Percentiles rank a stretch among this genome's conserved stretches.
Evolutionary conservation across 2,797 vertebrate species (phyloP).

Genomic region (Lagocephalus sceleratus): DNA sequence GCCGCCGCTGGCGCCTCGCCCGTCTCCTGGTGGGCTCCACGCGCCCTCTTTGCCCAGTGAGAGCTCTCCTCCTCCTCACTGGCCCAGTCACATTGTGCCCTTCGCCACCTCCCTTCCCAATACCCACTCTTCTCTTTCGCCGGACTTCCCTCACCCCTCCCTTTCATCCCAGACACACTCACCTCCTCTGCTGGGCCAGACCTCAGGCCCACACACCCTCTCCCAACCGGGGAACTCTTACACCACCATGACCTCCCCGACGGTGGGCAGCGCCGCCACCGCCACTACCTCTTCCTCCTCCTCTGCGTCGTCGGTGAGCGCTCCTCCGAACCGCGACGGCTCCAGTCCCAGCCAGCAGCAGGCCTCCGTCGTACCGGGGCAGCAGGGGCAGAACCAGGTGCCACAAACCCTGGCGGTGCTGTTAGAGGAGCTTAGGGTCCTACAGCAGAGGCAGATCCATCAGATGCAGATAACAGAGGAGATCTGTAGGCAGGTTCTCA

Average conservation of each 20-base stretch:
- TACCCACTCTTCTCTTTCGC: slow-evolving; percentile 80
- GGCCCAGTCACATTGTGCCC: slow-evolving; percentile 74
- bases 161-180: slow-evolving; percentile 78
- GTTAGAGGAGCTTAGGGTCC: slow-evolving; percentile 86
- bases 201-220: slow-evolving; percentile 54
- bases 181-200: slow-evolving; percentile 69
- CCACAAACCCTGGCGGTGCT: slow-evolving; percentile 82
- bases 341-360: slow-evolving; percentile 78
- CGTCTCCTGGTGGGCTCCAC: slow-evolving; percentile 80
- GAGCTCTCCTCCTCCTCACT: slow-evolving; percentile 79
- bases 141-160: slow-evolving; percentile 81
- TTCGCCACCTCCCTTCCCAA: slow-evolving; percentile 78
- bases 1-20: slow-evolving; percentile 80
- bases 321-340: slow-evolving; percentile 72
- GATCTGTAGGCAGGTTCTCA: slow-evolving; percentile 88
- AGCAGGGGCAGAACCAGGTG: slow-evolving; percentile 68
- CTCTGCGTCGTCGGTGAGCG: slow-evolving; percentile 64
- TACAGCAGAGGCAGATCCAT: slow-evolving; percentile 92
- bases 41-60: slow-evolving; percentile 79
- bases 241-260: slow-evolving; percentile 76
- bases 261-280: slow-evolving; percentile 76
- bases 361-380: slow-evolving; percentile 61
- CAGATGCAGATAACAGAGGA: slow-evolving; percentile 96
- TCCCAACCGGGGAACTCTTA: slow-evolving; percentile 69
- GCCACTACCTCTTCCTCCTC: slow-evolving; percentile 74